These are phyloP conservation scores for Petromus typicus DNA, from an alignment of 2,113 vertebrate species.

Conservation along the genomic window DNA sequence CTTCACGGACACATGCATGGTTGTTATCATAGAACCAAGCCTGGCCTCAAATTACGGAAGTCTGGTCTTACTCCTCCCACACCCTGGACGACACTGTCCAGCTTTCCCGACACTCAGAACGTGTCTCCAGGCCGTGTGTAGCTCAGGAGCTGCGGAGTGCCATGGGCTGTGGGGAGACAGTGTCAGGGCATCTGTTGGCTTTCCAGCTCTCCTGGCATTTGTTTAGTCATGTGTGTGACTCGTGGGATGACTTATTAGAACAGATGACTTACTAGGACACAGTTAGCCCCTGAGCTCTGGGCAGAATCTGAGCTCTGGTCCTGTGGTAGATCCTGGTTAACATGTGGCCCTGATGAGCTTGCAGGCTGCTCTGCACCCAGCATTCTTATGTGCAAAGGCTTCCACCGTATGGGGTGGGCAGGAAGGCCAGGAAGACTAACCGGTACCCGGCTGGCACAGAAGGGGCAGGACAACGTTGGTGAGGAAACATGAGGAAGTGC, in stretches of 20 bases:
- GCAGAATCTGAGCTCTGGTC: neutral
- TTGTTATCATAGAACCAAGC: neutral
- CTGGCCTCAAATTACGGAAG: neutral
- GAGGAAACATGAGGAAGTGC: neutral
- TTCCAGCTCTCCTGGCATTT: neutral
- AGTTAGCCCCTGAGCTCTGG: neutral
- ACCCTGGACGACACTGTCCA: neutral
- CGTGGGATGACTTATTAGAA: neutral
- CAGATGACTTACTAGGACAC: neutral
- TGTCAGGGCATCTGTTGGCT: neutral
- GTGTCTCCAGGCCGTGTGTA: neutral
- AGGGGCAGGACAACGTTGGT: neutral
- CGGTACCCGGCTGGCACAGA: neutral
- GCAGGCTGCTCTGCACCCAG: neutral
- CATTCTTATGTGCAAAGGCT: neutral
- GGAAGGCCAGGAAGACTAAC: neutral
- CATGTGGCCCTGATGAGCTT: neutral
- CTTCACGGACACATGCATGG: neutral
- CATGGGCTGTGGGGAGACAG: neutral
- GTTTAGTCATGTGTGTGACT: neutral
- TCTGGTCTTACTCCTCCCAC: neutral
- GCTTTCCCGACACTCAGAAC: neutral
- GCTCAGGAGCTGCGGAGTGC: neutral
- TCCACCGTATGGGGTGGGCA: neutral
- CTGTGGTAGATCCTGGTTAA: neutral